Evolutionary conservation across 2,888 invertebrate species (phyloP).

Genomic region (Geophilus truncorum): DNA sequence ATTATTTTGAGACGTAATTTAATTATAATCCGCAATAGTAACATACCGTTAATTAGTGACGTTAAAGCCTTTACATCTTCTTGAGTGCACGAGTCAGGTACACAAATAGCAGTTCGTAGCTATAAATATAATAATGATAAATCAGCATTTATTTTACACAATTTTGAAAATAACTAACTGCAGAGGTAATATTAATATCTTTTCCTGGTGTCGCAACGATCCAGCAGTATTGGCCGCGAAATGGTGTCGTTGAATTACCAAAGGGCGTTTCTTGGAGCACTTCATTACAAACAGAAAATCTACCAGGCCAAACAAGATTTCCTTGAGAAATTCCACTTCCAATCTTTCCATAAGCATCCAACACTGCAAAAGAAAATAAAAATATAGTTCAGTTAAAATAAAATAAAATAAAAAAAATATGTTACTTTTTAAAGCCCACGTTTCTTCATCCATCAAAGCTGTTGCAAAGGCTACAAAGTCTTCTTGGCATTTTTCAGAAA

Average conservation of each 20-base stretch:
- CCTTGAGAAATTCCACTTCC: background rate
- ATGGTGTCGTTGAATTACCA: background rate
- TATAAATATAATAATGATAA: background rate
- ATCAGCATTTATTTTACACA: background rate
- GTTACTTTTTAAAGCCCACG: background rate
- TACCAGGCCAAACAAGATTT: background rate
- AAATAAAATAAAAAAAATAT: background rate
- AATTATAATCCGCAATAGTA: background rate
- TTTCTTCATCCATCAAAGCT: background rate
- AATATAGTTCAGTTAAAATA: background rate
- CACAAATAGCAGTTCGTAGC: background rate
- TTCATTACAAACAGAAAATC: background rate
- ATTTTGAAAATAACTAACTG: too few species aligned
- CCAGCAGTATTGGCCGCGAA: background rate
- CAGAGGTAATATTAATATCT: too few species aligned
- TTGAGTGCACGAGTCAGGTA: background rate
- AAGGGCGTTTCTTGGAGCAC: background rate
- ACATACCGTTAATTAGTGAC: background rate
- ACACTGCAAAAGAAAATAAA: background rate
- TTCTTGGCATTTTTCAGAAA: background rate
- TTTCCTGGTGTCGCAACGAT: background rate
- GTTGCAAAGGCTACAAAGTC: background rate
- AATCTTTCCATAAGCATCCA: slow-evolving; percentile 1
- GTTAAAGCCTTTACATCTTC: background rate
- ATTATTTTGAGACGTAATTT: background rate